Percentiles rank a stretch among this genome's conserved stretches.
Evolutionary conservation across 1,140 invertebrate species (phyloP).

Genomic region (Chironomus tepperi): DNA sequence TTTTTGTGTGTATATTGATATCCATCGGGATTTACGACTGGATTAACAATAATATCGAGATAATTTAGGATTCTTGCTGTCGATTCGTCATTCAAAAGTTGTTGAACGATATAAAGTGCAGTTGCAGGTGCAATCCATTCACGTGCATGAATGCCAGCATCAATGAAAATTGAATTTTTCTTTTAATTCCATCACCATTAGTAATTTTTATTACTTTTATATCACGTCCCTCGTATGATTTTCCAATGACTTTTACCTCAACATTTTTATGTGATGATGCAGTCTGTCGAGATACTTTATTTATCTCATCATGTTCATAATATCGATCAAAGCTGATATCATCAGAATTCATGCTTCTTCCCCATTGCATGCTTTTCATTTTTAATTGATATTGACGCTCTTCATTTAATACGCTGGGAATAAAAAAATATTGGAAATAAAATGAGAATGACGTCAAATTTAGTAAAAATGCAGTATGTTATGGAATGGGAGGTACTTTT

Average conservation of each 20-base stretch:
- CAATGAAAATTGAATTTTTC: slow-evolving; percentile 42
- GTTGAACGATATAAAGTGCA: slow-evolving; percentile 52
- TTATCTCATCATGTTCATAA: slow-evolving; percentile 41
- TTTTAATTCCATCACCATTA: slow-evolving; percentile 33
- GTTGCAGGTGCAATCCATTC: slow-evolving; percentile 63
- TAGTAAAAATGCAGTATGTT: too few species aligned
- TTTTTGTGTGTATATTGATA: slow-evolving; percentile 36
- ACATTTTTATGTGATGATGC: slow-evolving; percentile 38
- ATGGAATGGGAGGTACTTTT: too few species aligned
- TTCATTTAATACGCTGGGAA: not conserved
- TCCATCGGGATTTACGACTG: slow-evolving; percentile 47
- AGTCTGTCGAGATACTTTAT: slow-evolving; percentile 43
- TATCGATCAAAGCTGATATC: not conserved
- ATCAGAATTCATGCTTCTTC: not conserved
- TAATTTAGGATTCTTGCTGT: slow-evolving; percentile 37
- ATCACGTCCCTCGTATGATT: slow-evolving; percentile 42
- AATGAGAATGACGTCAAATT: too few species aligned
- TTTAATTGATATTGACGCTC: slow-evolving; percentile 2
- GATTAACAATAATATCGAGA: slow-evolving; percentile 52
- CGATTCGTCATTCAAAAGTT: slow-evolving; percentile 46
- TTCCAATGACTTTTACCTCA: slow-evolving; percentile 40
- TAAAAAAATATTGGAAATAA: not conserved
- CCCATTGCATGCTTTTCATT: not conserved
- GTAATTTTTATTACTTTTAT: slow-evolving; percentile 48
- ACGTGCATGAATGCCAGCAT: slow-evolving; percentile 53